Conservation (phyloP, 2,888 invertebrate genomes). For the Hololepta plana region DNA sequence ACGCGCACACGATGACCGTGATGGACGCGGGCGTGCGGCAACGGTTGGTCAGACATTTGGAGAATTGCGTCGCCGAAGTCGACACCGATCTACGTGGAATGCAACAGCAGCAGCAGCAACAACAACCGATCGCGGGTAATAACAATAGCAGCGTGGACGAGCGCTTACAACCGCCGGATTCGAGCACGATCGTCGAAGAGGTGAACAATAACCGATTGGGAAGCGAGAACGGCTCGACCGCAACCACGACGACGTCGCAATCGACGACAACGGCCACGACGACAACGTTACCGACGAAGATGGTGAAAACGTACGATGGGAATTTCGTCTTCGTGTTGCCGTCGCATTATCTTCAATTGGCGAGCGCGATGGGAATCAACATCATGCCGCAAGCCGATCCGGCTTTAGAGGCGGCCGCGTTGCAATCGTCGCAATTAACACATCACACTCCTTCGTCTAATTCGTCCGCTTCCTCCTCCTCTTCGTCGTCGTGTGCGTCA, state of each 20-base stretch:
- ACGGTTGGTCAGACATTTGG: conserved; percentile 37
- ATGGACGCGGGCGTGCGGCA: conserved; percentile 39
- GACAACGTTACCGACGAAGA: conserved; percentile 31
- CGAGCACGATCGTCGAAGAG: conserved; percentile 20
- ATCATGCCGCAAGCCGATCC: conserved; percentile 17
- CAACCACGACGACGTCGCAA: conserved; percentile 18
- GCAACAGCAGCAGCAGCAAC: too few relatives aligned
- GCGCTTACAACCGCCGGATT: conserved; percentile 25
- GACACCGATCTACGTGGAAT: conserved; percentile 32
- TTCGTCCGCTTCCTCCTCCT: too few relatives aligned
- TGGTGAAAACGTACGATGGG: conserved; percentile 37
- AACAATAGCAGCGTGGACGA: conserved; percentile 12
- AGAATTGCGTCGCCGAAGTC: conserved; percentile 41
- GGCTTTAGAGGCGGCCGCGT: too few relatives aligned
- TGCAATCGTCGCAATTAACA: too few relatives aligned
- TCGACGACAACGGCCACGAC: conserved; percentile 6
- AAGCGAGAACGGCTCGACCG: conserved; percentile 15
- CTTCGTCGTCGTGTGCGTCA: too few relatives aligned
- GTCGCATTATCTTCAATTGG: conserved; percentile 40
- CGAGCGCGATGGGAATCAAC: conserved; percentile 31
- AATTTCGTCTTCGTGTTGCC: conserved; percentile 42
- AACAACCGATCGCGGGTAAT: too few relatives aligned
- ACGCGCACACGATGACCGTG: conserved; percentile 37
- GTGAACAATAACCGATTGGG: conserved; percentile 23
- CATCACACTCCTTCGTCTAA: too few relatives aligned